Percentiles rank a stretch among this genome's conserved stretches.
Conservation (phyloP, 2,888 invertebrate genomes). For the Drosophila buzzatii region DNA sequence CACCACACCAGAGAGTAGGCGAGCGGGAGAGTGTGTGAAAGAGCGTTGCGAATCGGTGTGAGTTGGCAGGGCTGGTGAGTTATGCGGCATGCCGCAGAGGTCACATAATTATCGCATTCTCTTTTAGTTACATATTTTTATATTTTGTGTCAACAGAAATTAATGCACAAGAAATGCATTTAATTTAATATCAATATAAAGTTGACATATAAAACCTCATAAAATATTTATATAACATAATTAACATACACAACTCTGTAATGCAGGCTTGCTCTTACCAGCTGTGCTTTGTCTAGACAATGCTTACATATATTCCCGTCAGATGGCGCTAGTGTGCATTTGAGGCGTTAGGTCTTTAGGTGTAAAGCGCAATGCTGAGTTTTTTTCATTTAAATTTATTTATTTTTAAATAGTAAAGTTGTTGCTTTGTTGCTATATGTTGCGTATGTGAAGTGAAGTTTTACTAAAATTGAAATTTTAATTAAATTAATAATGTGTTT, state of each 20-base stretch:
- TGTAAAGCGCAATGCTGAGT: too few relatives aligned
- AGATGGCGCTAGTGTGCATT: too few relatives aligned
- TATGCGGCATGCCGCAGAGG: background rate
- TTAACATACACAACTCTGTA: slow-evolving; percentile 9
- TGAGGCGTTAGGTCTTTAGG: too few relatives aligned
- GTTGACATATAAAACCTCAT: background rate
- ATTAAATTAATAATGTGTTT: too few relatives aligned
- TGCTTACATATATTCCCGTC: too few relatives aligned
- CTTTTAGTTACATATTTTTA: background rate
- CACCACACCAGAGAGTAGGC: slow-evolving; percentile 29
- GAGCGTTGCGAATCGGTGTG: background rate
- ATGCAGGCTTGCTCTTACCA: background rate
- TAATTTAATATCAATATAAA: background rate
- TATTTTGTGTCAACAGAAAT: background rate
- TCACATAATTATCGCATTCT: background rate
- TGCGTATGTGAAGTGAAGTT: too few relatives aligned
- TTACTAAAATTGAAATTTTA: too few relatives aligned
- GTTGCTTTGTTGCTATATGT: too few relatives aligned
- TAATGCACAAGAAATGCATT: background rate
- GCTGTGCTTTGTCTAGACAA: too few relatives aligned
- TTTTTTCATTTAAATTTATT: too few relatives aligned
- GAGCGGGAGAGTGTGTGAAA: slow-evolving; percentile 12
- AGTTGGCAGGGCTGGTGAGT: slow-evolving; percentile 28
- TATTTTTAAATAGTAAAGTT: too few relatives aligned
- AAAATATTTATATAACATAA: background rate